Evolutionary conservation across 2,888 invertebrate species (phyloP), one percentile per base, ranked within the genome.

Genomic region (Drosophila prostipennis): DNA sequence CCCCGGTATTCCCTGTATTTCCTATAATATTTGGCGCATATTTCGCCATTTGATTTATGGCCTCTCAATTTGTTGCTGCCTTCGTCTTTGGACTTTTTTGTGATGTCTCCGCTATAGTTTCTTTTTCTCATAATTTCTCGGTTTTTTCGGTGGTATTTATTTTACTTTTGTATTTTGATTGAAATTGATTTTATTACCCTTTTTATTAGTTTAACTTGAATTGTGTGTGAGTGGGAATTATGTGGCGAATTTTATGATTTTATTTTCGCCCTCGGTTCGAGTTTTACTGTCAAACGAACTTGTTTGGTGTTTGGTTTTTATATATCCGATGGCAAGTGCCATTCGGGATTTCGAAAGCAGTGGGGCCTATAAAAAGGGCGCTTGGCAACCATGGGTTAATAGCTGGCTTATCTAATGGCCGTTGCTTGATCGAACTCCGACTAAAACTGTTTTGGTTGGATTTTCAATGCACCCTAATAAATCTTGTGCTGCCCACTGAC

Each of bases 151-250:
- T 43, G 70, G 63, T 77, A 70, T 60, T 55, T 72, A 36, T 72
- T 55, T 48, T 59, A 72, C 67, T 60, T 60, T 60, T 54, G 51
- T 68, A 76, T 72, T 74, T 80, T 71, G 79, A 80, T 79, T 80
- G 77, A 81, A 80, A 76, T 79, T 81, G 79, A 77, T 77, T 81
- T 80, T 78, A 81, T 80, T 76, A 78, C 67, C 42, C 48, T 69
- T 73, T 58, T 59, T 74, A 73, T 80, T 71, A 74, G 72, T 59
- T 78, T 36, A 76, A 60, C 46, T 60, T 3, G 32, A 26, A 42
- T 63, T 43, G 58, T 57, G 63, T 49, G 57, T 53, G 69, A 75
- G 75, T 54, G 43, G 73, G 70, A 68, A 77, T 77, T 72, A 56
- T 79, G 82, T 65, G 77, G 69, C 64, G 52, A 52, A 53, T 79